A percentile compares a stretch with the other conserved stretches of the same genome.
phyloP scores from a whole-genome alignment of 23 tunicate genomes.

The Trididemnum miniatum region DNA sequence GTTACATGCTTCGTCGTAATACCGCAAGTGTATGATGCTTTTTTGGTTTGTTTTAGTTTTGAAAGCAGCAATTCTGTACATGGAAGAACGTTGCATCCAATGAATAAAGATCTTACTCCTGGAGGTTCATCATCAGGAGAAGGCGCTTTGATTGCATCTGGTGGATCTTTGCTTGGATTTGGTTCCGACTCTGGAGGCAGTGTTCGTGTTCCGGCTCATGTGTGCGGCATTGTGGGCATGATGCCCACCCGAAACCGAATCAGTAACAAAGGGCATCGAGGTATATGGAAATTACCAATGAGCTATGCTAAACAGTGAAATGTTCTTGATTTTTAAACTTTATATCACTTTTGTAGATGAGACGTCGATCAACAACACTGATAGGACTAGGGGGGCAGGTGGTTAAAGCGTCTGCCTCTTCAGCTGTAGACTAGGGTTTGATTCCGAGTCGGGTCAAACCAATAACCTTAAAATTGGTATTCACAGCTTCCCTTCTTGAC shows the following conservation, averaged over 20 bases:
- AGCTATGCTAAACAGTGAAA: too few relatives aligned
- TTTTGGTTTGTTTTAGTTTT: constrained; percentile 63
- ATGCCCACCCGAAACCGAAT: constrained; percentile 70
- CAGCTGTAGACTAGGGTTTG: background rate
- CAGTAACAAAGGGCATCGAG: constrained; percentile 43
- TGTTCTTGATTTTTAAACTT: too few relatives aligned
- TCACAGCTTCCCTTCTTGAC: too few relatives aligned
- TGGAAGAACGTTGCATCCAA: constrained; percentile 65
- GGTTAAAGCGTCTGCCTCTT: background rate
- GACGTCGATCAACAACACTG: too few relatives aligned
- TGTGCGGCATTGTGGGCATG: constrained; percentile 81
- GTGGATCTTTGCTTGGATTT: constrained; percentile 78
- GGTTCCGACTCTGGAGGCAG: constrained; percentile 93
- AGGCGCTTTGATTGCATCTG: constrained; percentile 61
- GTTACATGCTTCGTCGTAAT: too few relatives aligned
- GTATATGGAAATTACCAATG: too few relatives aligned
- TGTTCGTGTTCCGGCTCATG: constrained; percentile 72
- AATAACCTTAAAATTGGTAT: too few relatives aligned
- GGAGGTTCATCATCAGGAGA: constrained; percentile 90
- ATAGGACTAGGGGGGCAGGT: background rate
- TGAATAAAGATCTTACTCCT: constrained; percentile 56
- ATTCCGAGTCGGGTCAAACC: background rate
- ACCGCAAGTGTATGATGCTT: too few relatives aligned
- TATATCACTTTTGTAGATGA: too few relatives aligned
- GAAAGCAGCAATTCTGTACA: constrained; percentile 79